These are phyloP conservation scores for Anarsia innoxiella DNA, from an alignment of 2,888 invertebrate species.

Conservation along the genomic window DNA sequence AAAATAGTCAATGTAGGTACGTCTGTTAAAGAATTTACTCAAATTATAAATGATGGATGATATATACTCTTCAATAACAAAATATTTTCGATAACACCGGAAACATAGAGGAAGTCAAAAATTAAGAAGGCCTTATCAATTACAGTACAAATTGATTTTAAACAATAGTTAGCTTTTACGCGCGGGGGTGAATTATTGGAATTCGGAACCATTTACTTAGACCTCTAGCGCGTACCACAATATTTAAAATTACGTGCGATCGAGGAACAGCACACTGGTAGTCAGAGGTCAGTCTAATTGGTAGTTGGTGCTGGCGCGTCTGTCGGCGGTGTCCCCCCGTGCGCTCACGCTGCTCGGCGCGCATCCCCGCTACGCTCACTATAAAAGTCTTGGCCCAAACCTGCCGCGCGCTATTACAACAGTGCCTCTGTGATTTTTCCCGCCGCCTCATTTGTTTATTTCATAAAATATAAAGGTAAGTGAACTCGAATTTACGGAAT, in stretches of 20 bases:
- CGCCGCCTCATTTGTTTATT: constrained; percentile 57
- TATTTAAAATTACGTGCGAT: too few relatives aligned
- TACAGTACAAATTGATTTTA: constrained; percentile 14
- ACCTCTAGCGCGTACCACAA: constrained; percentile 6
- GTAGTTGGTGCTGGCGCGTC: constrained; percentile 24
- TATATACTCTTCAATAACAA: too few relatives aligned
- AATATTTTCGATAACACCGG: too few relatives aligned
- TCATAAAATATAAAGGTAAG: constrained; percentile 60
- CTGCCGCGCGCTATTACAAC: constrained; percentile 73
- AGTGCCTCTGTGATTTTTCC: constrained; percentile 72
- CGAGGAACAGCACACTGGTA: too few relatives aligned
- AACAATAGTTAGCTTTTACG: constrained; percentile 9
- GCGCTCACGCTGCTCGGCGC: constrained; percentile 33
- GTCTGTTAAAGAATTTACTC: too few relatives aligned
- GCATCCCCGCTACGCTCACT: constrained; percentile 66
- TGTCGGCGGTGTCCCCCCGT: constrained; percentile 38
- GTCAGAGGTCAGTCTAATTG: constrained; percentile 31
- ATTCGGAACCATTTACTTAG: constrained; percentile 8
- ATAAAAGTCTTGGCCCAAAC: constrained; percentile 66
- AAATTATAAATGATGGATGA: too few relatives aligned
- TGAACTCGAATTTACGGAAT: constrained; percentile 40
- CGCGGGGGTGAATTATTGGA: constrained; percentile 8
- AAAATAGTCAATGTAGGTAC: too few relatives aligned
- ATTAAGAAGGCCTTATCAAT: constrained; percentile 25
- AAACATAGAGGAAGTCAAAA: constrained; percentile 25